Base-by-base conservation (phyloP, 2,888 invertebrate genomes). In the Leptopilina drosophilae region DNA sequence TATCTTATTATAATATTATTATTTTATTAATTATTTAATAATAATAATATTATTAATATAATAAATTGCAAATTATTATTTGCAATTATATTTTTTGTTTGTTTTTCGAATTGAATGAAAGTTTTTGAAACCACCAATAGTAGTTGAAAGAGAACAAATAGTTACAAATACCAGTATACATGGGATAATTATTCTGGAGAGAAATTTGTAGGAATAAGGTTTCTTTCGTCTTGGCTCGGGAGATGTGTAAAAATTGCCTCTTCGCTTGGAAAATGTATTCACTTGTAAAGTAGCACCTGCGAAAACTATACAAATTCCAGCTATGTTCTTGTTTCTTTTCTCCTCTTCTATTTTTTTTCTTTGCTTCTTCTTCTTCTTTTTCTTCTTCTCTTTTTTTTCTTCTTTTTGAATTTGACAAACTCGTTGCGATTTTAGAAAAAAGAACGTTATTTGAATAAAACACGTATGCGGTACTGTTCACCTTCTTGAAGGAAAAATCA, bases 201-300 rank as follows among this genome's bases (percentile, higher is more conserved):
- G 33, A 33, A 33, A 33, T 33, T 33, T 33, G 33, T 33, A 33
- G 33, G 33, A 33, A 33, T 33, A 33, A 33, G 33, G 33, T 33
- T 33, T 33, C 46, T 46, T 12, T 12, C n/a, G 12, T 59, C 15
- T 59, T 59, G n/a, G n/a, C 15, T n/a, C 15, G 15, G 15, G 8
- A 62, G 77, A 73, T 80, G 64, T 49, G 14, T 40, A n/a, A 42
- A 81, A 75, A 73, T 42, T n/a, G 67, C n/a, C 62, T 20, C 8
- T 20, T 1, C 62, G 20, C n/a, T 59, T 59, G 12, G 15, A 12
- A 46, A 59, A 62, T 64, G 33, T 40, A 67, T 79, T 82, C 77
- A 77, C 64, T 26, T 46, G n/a, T 40, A 56, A 76, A 65, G 77
- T 42, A 66, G 49, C 78, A 64, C 46, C 49, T 78, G 78, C 42